Conservation (phyloP, 2,888 invertebrate genomes). For the Aplocera efformata region DNA sequence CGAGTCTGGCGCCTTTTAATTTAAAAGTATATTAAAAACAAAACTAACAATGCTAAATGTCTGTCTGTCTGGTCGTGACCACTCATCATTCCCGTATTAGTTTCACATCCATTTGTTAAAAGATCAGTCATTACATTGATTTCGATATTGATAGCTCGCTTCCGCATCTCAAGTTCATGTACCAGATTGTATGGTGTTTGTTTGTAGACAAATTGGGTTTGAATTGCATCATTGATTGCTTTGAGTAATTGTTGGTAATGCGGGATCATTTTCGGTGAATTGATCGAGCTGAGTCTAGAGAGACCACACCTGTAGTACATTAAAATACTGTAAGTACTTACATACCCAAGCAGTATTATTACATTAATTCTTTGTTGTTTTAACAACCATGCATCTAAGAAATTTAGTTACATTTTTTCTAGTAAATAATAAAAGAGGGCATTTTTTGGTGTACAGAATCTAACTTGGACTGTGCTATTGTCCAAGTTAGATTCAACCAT, state of each 20-base stretch:
- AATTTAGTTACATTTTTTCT: no score
- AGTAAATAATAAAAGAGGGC: no score
- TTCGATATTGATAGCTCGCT: constrained; percentile 71
- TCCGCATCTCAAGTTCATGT: constrained; percentile 52
- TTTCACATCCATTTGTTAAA: constrained; percentile 46
- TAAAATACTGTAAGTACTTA: no score
- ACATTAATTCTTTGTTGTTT: no score
- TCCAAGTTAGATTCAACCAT: no score
- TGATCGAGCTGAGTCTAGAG: no score
- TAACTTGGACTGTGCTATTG: no score
- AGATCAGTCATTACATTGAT: constrained; percentile 62
- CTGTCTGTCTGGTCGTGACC: constrained; percentile 55
- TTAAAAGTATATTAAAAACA: constrained; percentile 52
- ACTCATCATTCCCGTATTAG: constrained; percentile 56
- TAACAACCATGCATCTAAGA: no score
- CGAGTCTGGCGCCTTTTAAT: constrained; percentile 32
- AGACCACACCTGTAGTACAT: no score
- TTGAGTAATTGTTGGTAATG: constrained; percentile 26
- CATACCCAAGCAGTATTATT: no score
- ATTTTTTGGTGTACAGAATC: no score
- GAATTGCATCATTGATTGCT: constrained; percentile 30
- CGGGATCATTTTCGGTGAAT: no score
- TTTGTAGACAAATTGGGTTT: constrained; percentile 38
- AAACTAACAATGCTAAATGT: constrained; percentile 67
- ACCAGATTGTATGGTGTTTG: constrained; percentile 22